Evolutionary conservation across 1,140 invertebrate species (phyloP), one percentile per base, ranked within the genome.

Genomic region (Andrena cerasifolii): DNA sequence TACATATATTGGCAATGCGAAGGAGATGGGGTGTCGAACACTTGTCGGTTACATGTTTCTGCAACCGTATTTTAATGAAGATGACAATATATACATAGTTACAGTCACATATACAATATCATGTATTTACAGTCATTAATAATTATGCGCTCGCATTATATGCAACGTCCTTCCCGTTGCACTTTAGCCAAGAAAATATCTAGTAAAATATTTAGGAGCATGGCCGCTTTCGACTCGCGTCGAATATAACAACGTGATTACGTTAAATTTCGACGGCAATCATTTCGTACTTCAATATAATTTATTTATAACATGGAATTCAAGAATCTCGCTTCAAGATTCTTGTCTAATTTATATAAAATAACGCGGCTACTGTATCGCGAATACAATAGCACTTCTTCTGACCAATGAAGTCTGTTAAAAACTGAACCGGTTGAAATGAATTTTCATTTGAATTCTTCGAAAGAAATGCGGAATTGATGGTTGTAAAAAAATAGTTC

Each of bases 81-180:
- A 84, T 82, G 76, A 67, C 49, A 28, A 21, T 87, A 87, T 88
- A 87, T 87, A 87, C 85, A 88, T 84, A 87, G 84, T 86, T 88
- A 88, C 86, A 88, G 62, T 82, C 78, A 82, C 84, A 88, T 88
- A 82, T 87, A 86, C 85, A 88, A 58, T 79, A 80, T 68, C 65
- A 66, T 67, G 56, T 85, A 82, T 86, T 67, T 85, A 85, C 79
- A 86, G 56, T 85, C 72, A 43, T 65, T 36, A 14, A 75, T 49
- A 56, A 75, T 47, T 54, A 58, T 54, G 21, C 43, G 31, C 14
- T 40, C 16, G 53, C 36, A 56, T 63, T 72, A 45, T 53, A 63
- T 24, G 26, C 21, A 66, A 59, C 49, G 33, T 36, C 10, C 12
- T 45, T 31, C 18, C 26, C 21, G 18, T 49, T n/a, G 47, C 7